Conservation (phyloP, 2,797 vertebrate species). For the Clarias fuscus region DNA sequence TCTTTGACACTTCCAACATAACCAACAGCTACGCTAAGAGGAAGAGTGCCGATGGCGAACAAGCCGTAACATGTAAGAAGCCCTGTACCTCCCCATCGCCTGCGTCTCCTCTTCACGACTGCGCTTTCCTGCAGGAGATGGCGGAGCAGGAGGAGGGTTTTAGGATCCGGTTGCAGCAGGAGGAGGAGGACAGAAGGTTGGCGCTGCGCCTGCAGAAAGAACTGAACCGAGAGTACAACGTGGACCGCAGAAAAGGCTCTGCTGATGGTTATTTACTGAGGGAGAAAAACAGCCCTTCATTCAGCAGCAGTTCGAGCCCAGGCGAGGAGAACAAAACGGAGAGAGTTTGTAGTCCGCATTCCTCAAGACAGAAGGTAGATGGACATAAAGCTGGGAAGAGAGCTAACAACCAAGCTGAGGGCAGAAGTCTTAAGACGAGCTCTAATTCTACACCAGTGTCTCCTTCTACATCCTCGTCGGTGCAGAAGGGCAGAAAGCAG, state of each 20-base stretch:
- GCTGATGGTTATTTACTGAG: constrained; percentile 81
- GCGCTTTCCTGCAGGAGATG: constrained; percentile 60
- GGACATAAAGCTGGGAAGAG: constrained; percentile 25
- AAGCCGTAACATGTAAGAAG: constrained; percentile 43
- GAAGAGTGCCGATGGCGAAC: constrained; percentile 52
- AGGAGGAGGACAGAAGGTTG: constrained; percentile 84
- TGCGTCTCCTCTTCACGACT: not conserved
- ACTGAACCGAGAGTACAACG: constrained; percentile 75
- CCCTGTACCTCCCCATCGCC: not conserved
- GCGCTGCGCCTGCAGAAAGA: constrained; percentile 85
- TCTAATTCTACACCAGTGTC: not conserved
- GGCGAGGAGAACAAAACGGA: not conserved
- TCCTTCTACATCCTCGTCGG: not conserved
- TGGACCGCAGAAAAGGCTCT: constrained; percentile 84
- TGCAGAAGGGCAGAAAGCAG: constrained; percentile 59
- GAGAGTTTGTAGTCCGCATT: not conserved
- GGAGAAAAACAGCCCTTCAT: constrained; percentile 42
- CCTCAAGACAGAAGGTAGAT: constrained; percentile 12
- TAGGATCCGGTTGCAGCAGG: constrained; percentile 76
- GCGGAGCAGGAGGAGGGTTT: constrained; percentile 72
- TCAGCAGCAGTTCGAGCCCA: not conserved
- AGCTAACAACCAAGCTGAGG: not conserved
- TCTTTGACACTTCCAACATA: not conserved
- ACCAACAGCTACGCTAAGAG: constrained; percentile 55
- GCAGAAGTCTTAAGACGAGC: not conserved